Percentiles rank a stretch among this genome's conserved stretches.
These are phyloP conservation scores for Salminus brasiliensis DNA, from an alignment of 2,113 vertebrate species.

Conservation along the genomic window DNA sequence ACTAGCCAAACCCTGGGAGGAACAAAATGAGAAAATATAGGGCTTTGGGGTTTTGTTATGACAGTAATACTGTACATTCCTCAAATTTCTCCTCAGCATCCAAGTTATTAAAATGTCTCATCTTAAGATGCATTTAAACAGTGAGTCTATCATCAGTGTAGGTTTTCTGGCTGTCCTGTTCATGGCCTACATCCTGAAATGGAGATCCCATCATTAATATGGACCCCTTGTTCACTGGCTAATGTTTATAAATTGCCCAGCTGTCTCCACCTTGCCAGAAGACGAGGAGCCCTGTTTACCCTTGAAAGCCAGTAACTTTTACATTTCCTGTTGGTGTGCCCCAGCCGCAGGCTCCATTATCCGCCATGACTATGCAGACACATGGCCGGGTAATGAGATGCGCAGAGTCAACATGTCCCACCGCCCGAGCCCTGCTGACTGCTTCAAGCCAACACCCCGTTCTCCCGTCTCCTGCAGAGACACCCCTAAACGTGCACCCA, in stretches of 20 bases:
- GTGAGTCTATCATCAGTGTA: conserved; percentile 32
- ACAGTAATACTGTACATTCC: too few relatives aligned
- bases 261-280: conserved; percentile 59
- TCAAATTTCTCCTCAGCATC: too few relatives aligned
- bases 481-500: conserved; percentile 23
- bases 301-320: conserved; percentile 75
- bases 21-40: too few relatives aligned
- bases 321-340: conserved; percentile 66
- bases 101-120: background rate
- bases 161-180: background rate
- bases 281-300: conserved; percentile 72
- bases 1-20: too few relatives aligned
- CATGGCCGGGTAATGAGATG: conserved; percentile 76
- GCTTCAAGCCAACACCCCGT: conserved; percentile 52
- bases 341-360: conserved; percentile 71
- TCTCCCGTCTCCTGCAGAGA: conserved; percentile 40
- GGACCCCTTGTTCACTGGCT: conserved; percentile 44
- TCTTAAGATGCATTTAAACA: conserved; percentile 50
- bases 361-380: conserved; percentile 78
- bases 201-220: conserved; percentile 53
- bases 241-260: conserved; percentile 61
- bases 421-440: conserved; percentile 60
- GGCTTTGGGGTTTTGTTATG: too few relatives aligned
- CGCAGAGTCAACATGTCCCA: conserved; percentile 76
- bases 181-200: background rate